A percentile compares a stretch with the other conserved stretches of the same genome.
phyloP scores from a whole-genome alignment of 2,888 invertebrate species.

The Drosophila borborema region DNA sequence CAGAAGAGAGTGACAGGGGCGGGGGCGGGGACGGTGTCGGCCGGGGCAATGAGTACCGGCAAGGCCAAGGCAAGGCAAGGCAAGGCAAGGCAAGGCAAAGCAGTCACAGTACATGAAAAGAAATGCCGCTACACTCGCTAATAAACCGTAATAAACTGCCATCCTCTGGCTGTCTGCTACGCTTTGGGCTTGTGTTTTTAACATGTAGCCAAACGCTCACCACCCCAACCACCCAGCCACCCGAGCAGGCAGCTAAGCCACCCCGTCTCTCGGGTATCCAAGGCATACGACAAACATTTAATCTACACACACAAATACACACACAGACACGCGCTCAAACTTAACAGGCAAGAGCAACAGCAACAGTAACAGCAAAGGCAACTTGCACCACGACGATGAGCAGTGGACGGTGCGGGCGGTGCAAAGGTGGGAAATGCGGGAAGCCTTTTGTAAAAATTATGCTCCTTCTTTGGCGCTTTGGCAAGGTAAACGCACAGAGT shows the following conservation, averaged over 20 bases:
- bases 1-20: not conserved
- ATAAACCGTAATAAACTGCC: slow-evolving; percentile 77
- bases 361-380: slow-evolving; percentile 37
- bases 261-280: slow-evolving; percentile 20
- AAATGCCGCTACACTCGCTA: slow-evolving; percentile 61
- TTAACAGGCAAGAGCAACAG: slow-evolving; percentile 45
- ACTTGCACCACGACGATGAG: slow-evolving; percentile 32
- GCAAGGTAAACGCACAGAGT: slow-evolving; percentile 65
- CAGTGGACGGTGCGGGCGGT: not conserved
- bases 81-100: slow-evolving; percentile 21
- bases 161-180: slow-evolving; percentile 60
- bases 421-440: slow-evolving; percentile 7
- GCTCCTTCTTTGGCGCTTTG: slow-evolving; percentile 68
- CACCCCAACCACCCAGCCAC: not conserved
- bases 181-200: slow-evolving; percentile 41
- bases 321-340: slow-evolving; percentile 64
- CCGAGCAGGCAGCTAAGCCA: not conserved
- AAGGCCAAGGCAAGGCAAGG: slow-evolving; percentile 44
- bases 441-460: slow-evolving; percentile 71
- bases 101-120: slow-evolving; percentile 50
- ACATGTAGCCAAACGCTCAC: slow-evolving; percentile 24
- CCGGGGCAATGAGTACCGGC: slow-evolving; percentile 16
- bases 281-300: slow-evolving; percentile 74
- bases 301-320: slow-evolving; percentile 57
- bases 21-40: not conserved